phyloP scores from a whole-genome alignment of 2,888 invertebrate genomes.

The Fragum whitleyi region DNA sequence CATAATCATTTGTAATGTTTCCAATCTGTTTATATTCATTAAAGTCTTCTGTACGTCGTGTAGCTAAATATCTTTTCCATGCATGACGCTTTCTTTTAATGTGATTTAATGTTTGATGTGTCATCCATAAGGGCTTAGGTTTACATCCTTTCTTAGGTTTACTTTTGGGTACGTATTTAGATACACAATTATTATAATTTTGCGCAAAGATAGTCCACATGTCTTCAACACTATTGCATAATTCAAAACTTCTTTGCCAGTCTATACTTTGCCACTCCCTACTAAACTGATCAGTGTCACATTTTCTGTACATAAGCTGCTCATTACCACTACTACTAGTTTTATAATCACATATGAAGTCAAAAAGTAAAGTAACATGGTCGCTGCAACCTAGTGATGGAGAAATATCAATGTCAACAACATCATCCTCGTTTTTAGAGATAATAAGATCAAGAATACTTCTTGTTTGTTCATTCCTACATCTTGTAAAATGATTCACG shows the following conservation, averaged over 20 bases:
- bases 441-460: conserved; percentile 26
- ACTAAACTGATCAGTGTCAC: background rate
- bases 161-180: no score
- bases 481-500: conserved; percentile 23
- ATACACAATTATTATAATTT: no score
- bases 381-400: conserved; percentile 32
- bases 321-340: background rate
- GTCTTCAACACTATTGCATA: no score
- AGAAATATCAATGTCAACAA: conserved; percentile 19
- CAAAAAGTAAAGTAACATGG: conserved; percentile 26
- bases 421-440: conserved; percentile 29
- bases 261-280: background rate
- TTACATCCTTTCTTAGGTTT: no score
- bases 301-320: conserved; percentile 24
- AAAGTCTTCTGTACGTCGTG: no score
- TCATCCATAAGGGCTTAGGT: no score
- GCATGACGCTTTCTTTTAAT: no score
- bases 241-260: background rate
- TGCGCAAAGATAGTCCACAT: no score
- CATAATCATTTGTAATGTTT: no score
- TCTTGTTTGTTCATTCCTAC: conserved; percentile 24
- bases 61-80: no score
- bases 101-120: no score
- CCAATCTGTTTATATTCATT: no score
- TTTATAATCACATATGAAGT: conserved; percentile 10